These are phyloP conservation scores for Peromyscus californicus DNA, from an alignment of 2,113 vertebrate genomes.

Conservation along the genomic window DNA sequence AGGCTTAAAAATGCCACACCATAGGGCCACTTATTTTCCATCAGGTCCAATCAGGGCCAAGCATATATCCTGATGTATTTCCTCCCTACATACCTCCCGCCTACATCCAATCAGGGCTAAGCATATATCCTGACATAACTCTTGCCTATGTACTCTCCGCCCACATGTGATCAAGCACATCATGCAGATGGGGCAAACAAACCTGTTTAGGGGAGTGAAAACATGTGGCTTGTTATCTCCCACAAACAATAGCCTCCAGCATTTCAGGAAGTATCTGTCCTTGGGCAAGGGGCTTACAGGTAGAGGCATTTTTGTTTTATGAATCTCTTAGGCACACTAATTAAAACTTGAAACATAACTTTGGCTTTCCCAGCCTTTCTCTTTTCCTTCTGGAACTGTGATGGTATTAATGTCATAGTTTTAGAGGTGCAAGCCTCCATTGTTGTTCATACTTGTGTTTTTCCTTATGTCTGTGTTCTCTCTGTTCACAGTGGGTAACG, in stretches of 20 bases:
- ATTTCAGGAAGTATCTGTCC: neutral
- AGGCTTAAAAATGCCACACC: neutral
- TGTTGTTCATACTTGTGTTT: neutral
- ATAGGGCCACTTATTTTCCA: neutral
- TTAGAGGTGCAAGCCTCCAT: neutral
- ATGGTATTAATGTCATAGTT: fast-evolving
- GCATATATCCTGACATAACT: neutral
- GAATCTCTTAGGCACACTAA: neutral
- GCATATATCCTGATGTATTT: neutral
- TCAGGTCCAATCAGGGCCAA: neutral
- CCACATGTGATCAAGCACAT: neutral
- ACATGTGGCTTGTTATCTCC: neutral
- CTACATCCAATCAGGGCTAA: too few relatives aligned
- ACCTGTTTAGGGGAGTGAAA: neutral
- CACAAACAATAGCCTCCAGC: neutral
- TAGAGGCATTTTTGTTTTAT: neutral
- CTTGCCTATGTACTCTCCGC: neutral
- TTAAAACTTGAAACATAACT: neutral
- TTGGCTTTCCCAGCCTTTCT: neutral
- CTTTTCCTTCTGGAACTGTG: neutral
- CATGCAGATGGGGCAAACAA: too few relatives aligned
- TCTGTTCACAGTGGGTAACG: neutral
- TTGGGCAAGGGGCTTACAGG: neutral
- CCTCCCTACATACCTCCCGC: neutral
- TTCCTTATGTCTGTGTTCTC: neutral